Percentiles rank a stretch among this genome's conserved stretches.
phyloP scores from a whole-genome alignment of 2,113 vertebrate genomes.

The Serilophus lunatus region DNA sequence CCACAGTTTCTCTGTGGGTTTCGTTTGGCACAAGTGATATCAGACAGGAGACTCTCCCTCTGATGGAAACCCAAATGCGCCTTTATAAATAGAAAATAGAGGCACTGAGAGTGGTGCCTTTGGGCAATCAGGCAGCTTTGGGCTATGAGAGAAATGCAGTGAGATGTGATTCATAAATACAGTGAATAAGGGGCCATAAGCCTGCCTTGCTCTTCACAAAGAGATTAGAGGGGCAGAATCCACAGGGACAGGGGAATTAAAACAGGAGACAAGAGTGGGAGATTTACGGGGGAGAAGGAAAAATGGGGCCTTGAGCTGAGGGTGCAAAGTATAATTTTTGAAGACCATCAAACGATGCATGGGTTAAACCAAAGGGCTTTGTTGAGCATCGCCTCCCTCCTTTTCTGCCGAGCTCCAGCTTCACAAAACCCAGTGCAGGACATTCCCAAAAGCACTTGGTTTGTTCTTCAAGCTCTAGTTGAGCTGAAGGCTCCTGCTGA shows the following conservation, averaged over 20 bases:
- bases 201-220: neutral
- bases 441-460: neutral
- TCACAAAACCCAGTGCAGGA: neutral
- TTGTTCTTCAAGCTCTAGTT: neutral
- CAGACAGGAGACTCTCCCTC: slow-evolving; percentile 46
- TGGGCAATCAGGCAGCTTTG: slow-evolving; percentile 30
- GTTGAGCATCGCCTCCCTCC: neutral
- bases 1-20: slow-evolving; percentile 27
- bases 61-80: slow-evolving; percentile 50
- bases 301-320: neutral
- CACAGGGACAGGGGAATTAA: neutral
- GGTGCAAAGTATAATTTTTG: neutral
- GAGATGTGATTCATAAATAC: slow-evolving; percentile 40
- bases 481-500: slow-evolving; percentile 31
- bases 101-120: neutral
- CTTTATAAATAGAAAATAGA: slow-evolving; percentile 50
- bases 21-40: slow-evolving; percentile 50
- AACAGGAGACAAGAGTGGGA: neutral
- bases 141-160: slow-evolving; percentile 35
- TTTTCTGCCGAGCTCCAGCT: neutral
- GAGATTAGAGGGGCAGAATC: neutral
- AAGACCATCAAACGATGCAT: neutral
- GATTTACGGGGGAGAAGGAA: neutral
- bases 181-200: slow-evolving; percentile 31
- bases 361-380: neutral